Base-by-base conservation (phyloP, 1,140 invertebrate species). In the Drosophila ogumai region DNA sequence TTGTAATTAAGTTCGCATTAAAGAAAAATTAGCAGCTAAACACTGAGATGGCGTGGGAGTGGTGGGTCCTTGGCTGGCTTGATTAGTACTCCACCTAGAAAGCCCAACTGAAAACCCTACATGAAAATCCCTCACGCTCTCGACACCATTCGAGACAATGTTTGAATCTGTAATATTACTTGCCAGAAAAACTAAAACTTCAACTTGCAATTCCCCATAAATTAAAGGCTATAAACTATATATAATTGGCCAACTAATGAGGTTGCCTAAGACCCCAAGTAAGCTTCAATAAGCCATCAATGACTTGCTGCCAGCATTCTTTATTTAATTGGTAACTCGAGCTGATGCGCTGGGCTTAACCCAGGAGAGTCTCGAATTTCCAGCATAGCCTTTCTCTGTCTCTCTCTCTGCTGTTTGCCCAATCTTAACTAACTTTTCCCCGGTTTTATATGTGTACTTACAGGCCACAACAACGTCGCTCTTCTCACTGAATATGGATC, bases 401-500 rank as follows among this genome's bases (percentile, higher is more conserved):
- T 28, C 25, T 3, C 22, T 10, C 36, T 12, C 6, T 19, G 2
- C 12, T 12, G 8, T 59, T 46, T 32, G 2, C 28, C 12, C 25
- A 41, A 25, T 40, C 40, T 25, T 43, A 36, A 36, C 32, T 25
- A 40, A 59, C 38, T 64, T 34, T 10, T 25, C 28, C 17, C 25
- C 8, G 1, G 22, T 6, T 22, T 2, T 47, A 47, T 25, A 28
- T 44, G 9, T 69, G 63, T 41, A 96, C 97, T 96, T 95, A 98
- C 98, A 98, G 43, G 97, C 97, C 57, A 98, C 97, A 50, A 96
- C 94, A 54, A 99, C 95, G 76, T 96, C 94, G 82, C 97, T 96
- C 92, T 96, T 96, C 87, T 98, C 96, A 92, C 97, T 98, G 90
- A 98, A 95, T 91, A 99, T 96, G 49, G 97, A 96, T 44, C 98